phyloP scores from a whole-genome alignment of 2,797 vertebrate genomes.

The Typhlichthys subterraneus region DNA sequence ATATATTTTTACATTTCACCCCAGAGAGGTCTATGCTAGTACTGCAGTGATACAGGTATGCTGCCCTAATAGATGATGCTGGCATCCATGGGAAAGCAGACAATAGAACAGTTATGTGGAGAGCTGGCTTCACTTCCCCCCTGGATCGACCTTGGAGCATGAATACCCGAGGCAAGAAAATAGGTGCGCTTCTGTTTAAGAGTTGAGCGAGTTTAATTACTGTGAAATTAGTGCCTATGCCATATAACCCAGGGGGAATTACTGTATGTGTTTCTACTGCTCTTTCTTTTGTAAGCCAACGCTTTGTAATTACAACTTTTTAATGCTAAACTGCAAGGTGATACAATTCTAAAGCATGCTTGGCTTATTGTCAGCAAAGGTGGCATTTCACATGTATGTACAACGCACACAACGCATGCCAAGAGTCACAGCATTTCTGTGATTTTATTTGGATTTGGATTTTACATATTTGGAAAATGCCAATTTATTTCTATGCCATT shows the following conservation, averaged over 20 bases:
- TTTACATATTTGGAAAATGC: conserved; percentile 37
- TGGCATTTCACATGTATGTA: conserved; percentile 2
- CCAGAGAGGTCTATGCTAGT: conserved; percentile 1
- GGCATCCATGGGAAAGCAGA: conserved; percentile 29
- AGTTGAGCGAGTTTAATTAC: conserved; percentile 67
- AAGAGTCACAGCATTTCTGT: conserved; percentile 9
- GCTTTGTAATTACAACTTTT: conserved; percentile 48
- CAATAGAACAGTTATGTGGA: conserved; percentile 35
- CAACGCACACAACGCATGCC: neutral
- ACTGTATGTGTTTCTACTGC: conserved; percentile 15
- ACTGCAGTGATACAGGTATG: conserved; percentile 1
- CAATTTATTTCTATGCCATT: conserved; percentile 30
- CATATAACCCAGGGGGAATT: conserved; percentile 63
- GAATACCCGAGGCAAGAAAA: conserved; percentile 61
- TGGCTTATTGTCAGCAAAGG: conserved; percentile 11
- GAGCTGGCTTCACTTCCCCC: conserved; percentile 52
- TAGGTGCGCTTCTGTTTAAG: conserved; percentile 64
- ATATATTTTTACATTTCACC: neutral
- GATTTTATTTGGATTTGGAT: neutral
- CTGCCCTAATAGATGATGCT: conserved; percentile 8
- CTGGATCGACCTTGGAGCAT: conserved; percentile 59
- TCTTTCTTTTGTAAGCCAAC: conserved; percentile 36
- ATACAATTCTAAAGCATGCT: neutral
- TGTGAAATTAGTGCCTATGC: conserved; percentile 63
- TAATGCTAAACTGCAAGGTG: conserved; percentile 6